phyloP scores from a whole-genome alignment of 2,797 vertebrate genomes.

The Semotilus atromaculatus region DNA sequence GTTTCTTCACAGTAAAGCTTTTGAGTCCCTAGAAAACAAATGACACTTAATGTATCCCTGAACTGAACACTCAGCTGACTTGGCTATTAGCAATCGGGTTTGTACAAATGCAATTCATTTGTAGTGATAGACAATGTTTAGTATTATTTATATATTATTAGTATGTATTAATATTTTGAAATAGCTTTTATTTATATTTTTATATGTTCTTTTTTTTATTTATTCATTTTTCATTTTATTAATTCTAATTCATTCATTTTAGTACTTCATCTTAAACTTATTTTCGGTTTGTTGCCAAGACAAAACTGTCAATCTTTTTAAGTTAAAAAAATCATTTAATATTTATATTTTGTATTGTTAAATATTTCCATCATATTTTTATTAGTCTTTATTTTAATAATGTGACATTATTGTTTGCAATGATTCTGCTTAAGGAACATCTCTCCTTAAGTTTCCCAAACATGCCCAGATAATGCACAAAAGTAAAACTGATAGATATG shows the following conservation, averaged over 20 bases:
- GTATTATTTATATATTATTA: background rate
- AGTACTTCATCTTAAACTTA: background rate
- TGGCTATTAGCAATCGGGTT: background rate
- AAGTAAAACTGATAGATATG: background rate
- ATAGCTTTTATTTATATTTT: background rate
- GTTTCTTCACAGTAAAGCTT: conserved; percentile 37
- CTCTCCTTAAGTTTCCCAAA: background rate
- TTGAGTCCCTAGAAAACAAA: conserved; percentile 40
- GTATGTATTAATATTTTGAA: background rate
- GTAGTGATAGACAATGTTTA: background rate
- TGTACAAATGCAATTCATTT: background rate
- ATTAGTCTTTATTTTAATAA: background rate
- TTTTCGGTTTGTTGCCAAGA: background rate
- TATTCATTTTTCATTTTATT: too few species aligned
- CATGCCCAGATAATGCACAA: too few species aligned
- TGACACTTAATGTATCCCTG: conserved; percentile 26
- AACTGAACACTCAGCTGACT: background rate
- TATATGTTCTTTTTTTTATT: too few species aligned
- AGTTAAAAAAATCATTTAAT: background rate
- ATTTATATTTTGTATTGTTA: background rate
- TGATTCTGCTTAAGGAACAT: background rate
- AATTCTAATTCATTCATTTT: background rate
- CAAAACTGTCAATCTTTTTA: background rate
- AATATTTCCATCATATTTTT: background rate
- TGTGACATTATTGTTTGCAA: too few species aligned